Conservation (phyloP, 2,797 vertebrate species). For the Helostoma temminkii region DNA sequence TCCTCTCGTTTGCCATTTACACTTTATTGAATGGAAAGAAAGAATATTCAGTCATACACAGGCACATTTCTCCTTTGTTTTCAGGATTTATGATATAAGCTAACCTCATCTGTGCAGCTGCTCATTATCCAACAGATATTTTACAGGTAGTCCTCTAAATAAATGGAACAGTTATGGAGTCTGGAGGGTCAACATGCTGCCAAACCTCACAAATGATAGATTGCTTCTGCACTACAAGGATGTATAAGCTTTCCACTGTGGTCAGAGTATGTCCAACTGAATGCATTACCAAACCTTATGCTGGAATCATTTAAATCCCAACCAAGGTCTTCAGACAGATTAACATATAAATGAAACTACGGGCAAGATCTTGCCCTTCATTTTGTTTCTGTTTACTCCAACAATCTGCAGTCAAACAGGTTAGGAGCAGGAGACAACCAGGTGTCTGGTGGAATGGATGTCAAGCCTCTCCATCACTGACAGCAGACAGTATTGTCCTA, state of each 20-base stretch:
- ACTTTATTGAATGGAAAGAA: conserved; percentile 42
- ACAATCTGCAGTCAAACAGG: conserved; percentile 42
- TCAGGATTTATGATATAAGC: conserved; percentile 59
- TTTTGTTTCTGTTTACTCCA: conserved; percentile 53
- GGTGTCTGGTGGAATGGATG: conserved; percentile 18
- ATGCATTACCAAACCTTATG: conserved; percentile 64
- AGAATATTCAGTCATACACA: conserved; percentile 34
- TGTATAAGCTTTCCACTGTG: conserved; percentile 54
- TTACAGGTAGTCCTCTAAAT: conserved; percentile 56
- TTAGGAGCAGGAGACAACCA: conserved; percentile 31
- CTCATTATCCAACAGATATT: conserved; percentile 62
- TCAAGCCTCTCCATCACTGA: conserved; percentile 9
- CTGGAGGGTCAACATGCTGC: conserved; percentile 45
- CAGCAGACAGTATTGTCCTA: background rate
- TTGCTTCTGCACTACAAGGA: conserved; percentile 55
- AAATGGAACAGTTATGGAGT: conserved; percentile 64
- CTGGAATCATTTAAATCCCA: conserved; percentile 67
- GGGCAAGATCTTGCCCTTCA: conserved; percentile 61
- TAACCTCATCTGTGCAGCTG: conserved; percentile 38
- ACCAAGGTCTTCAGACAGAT: conserved; percentile 71
- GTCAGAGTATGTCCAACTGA: conserved; percentile 59
- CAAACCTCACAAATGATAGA: conserved; percentile 63
- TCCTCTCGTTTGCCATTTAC: conserved; percentile 42
- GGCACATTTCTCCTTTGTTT: conserved; percentile 53
- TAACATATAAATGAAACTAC: conserved; percentile 82